Base-by-base conservation (phyloP, 2,888 invertebrate genomes). In the Pristionchus maxplancki region DNA sequence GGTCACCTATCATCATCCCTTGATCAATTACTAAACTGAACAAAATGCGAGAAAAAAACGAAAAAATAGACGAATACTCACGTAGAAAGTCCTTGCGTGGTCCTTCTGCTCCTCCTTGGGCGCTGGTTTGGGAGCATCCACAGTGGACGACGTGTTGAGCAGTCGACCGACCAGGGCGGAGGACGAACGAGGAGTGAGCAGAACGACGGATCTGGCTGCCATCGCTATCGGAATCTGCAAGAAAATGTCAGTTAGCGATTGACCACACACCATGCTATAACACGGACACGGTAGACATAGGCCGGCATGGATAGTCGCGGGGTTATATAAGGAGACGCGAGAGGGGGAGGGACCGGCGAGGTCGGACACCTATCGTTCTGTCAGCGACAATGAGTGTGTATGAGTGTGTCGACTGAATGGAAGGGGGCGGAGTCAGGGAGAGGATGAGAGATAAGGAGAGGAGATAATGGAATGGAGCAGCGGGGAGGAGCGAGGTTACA, bases 51-150 rank as follows among this genome's bases (percentile, higher is more conserved):
- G 1, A 34, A 71, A 20, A 24, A 62, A 34, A 53, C 31, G 24
- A 24, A 78, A 8, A 50, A 83, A 5, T 28, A 48, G 48, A 20
- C 11, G 40, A 28, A n/a, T 20, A 88, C 90, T 85, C 37, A 91
- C 91, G 84, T 91, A 91, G 89, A 91, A 91, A 58, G 90, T 90
- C 86, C 89, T 89, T 17, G 83, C 88, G 84, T 89, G 89, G 88
- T 91, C 91, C 44, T 48, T 62, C n/a, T 24, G n/a, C 28, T 78
- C n/a, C 78, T 78, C 78, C 13, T 48, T 78, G 44, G 24, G 78
- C n/a, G 44, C 78, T n/a, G 78, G 71, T 31, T 71, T 71, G 13
- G 48, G 53, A 4, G 82, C 31, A 20, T 83, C 82, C 1, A 53
- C 82, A 0, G 48, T n/a, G 5, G 44, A 1, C 4, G 82, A n/a